Evolutionary conservation across 2,113 vertebrate genomes (phyloP), one percentile per base, ranked within the genome.

Genomic region (Pao palembangensis): DNA sequence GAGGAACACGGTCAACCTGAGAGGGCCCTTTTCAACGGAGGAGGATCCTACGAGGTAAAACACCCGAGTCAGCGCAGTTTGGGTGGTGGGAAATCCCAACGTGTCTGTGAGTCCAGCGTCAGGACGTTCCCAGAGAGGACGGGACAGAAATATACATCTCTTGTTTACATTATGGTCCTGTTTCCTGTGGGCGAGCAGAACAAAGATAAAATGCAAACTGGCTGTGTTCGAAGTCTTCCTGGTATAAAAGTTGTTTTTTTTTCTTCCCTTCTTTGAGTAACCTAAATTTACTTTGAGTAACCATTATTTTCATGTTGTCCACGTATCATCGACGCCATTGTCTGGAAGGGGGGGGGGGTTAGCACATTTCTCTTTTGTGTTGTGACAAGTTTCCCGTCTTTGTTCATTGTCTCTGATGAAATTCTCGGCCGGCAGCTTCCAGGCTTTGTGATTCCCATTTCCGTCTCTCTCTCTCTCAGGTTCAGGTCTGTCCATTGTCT

Each of bases 401-500:
- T 87, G 83, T 85, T 61, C 19, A 71, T 21, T 80, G 47, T 74
- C 19, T 55, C 59, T 58, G 25, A 6, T 83, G 57, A 80, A 87
- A 81, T 64, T 56, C 60, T 60, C 64, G 73, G 74, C 60, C 52
- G 61, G 59, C 55, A 13, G 61, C 62, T 83, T 86, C 80, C 82
- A 70, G 76, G 73, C 69, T 85, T 85, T 85, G 79, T 82, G 62
- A 64, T 69, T n/a, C 62, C 66, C n/a, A 65, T 55, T 79, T 79
- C 75, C 73, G 47, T 64, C 56, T 69, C 42, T 59, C 56, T 69
- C 42, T 59, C 28, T 68, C 61, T 72, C 87, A 98, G 95, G 91
- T 97, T 98, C 79, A 93, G 91, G 82, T 94, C 94, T 1, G 80
- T 97, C 79, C 95, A 98, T 89, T 98, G 95, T 87, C 81, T 93